A percentile compares a stretch with the other conserved stretches of the same genome.
Evolutionary conservation across 2,888 invertebrate genomes (phyloP).

Genomic region (Nineta flava): DNA sequence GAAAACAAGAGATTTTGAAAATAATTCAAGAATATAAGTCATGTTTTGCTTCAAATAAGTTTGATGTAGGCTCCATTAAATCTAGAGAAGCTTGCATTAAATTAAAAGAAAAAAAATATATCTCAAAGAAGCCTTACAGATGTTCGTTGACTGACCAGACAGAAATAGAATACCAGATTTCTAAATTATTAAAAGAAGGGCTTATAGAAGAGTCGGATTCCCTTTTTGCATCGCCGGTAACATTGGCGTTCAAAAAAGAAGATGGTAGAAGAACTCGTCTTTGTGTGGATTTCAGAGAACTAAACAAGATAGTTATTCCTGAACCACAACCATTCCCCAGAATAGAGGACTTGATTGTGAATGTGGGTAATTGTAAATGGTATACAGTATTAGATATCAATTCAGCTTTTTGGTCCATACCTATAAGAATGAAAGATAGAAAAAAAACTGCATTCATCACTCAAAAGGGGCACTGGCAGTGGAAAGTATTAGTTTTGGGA

Average conservation of each 20-base stretch:
- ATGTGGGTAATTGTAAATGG: constrained; percentile 11
- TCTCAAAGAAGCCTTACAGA: constrained; percentile 12
- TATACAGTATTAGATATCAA: constrained; percentile 15
- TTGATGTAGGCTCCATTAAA: constrained; percentile 13
- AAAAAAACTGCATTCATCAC: neutral
- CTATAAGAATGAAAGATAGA: neutral
- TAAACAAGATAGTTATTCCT: constrained; percentile 14
- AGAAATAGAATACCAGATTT: constrained; percentile 10
- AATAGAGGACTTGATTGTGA: constrained; percentile 13
- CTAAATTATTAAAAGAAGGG: constrained; percentile 6
- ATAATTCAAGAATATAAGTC: constrained; percentile 13
- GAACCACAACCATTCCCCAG: constrained; percentile 14
- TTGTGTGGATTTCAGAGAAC: constrained; percentile 13
- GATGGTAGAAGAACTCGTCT: constrained; percentile 14
- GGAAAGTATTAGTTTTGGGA: neutral
- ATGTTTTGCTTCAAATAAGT: constrained; percentile 15
- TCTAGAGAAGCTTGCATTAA: constrained; percentile 12
- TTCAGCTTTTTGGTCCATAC: constrained; percentile 15
- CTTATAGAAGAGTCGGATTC: constrained; percentile 1
- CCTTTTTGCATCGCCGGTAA: constrained; percentile 1
- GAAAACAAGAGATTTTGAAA: constrained; percentile 9
- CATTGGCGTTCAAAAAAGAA: constrained; percentile 13
- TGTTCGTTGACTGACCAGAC: constrained; percentile 10
- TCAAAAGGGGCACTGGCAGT: neutral
- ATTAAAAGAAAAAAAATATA: constrained; percentile 7